These are phyloP conservation scores for Egretta garzetta DNA, from an alignment of 2,113 vertebrate genomes.

Conservation along the genomic window DNA sequence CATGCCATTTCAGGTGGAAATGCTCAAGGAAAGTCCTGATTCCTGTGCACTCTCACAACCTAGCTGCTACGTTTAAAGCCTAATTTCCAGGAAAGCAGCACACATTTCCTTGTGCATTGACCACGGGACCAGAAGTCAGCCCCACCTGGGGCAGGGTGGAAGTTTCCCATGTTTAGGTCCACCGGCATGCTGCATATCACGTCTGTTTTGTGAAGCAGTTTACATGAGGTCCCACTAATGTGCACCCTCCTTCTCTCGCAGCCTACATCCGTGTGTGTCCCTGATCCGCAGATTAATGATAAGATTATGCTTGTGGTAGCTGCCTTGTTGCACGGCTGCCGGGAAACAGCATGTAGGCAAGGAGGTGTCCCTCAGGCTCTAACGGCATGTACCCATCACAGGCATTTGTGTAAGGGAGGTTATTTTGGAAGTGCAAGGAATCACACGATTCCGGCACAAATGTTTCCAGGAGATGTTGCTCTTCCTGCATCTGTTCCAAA, in stretches of 20 bases:
- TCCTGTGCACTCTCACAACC: background rate
- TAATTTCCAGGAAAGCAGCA: background rate
- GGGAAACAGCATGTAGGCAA: background rate
- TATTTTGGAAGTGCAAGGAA: slow-evolving; percentile 35
- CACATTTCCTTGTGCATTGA: background rate
- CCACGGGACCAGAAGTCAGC: background rate
- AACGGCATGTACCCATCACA: background rate
- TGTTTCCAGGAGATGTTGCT: slow-evolving; percentile 26
- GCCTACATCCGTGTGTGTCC: background rate
- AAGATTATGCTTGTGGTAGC: background rate
- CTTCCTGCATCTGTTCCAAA: slow-evolving; percentile 9
- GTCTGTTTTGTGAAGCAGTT: background rate
- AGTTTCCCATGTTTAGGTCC: background rate
- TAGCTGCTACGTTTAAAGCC: background rate
- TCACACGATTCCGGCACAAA: background rate
- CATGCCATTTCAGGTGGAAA: background rate
- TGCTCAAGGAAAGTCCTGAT: background rate
- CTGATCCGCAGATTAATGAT: background rate
- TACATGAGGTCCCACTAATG: background rate
- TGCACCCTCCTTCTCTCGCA: background rate
- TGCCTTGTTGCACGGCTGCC: background rate
- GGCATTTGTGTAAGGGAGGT: background rate
- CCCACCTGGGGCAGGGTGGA: background rate
- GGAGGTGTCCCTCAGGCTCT: background rate
- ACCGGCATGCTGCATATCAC: fast-evolving